Conservation (phyloP, 2,113 vertebrate species). For the Dolichotis patagonum region DNA sequence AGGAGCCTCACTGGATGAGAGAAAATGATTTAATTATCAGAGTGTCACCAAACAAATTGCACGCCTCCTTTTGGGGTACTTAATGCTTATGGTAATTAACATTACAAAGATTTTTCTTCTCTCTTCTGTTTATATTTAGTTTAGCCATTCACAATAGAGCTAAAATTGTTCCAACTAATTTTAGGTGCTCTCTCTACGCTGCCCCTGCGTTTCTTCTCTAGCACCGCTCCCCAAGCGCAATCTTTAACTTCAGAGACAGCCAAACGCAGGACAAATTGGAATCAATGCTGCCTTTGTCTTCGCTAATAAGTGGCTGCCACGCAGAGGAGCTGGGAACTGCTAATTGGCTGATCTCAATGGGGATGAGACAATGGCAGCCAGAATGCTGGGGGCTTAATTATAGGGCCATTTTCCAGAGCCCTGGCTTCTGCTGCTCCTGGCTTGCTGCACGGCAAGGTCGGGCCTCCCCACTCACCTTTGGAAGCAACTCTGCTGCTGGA, state of each 20-base stretch:
- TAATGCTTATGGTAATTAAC: slow-evolving; percentile 77
- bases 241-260: slow-evolving; percentile 84
- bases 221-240: slow-evolving; percentile 59
- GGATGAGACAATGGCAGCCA: slow-evolving; percentile 82
- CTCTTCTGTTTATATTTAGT: slow-evolving; percentile 86
- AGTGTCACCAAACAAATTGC: slow-evolving; percentile 78
- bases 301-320: slow-evolving; percentile 88
- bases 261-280: slow-evolving; percentile 86
- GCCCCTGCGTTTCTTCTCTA: slow-evolving; percentile 76
- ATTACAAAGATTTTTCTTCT: slow-evolving; percentile 74
- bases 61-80: slow-evolving; percentile 56
- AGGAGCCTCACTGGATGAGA: slow-evolving; percentile 52
- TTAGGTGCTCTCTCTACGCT: slow-evolving; percentile 79
- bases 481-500: slow-evolving; percentile 44
- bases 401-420: slow-evolving; percentile 76
- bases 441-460: not conserved
- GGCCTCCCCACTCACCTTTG: slow-evolving; percentile 29
- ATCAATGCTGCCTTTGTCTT: slow-evolving; percentile 85
- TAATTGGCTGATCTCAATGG: slow-evolving; percentile 85
- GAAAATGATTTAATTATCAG: slow-evolving; percentile 81
- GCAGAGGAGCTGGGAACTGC: slow-evolving; percentile 77
- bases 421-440: slow-evolving; percentile 69
- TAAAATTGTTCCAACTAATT: slow-evolving; percentile 85
- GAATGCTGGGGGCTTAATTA: slow-evolving; percentile 84
- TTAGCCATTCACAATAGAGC: slow-evolving; percentile 78